Conservation (phyloP, 2,797 vertebrate species). For the Pachyuromys duprasi region DNA sequence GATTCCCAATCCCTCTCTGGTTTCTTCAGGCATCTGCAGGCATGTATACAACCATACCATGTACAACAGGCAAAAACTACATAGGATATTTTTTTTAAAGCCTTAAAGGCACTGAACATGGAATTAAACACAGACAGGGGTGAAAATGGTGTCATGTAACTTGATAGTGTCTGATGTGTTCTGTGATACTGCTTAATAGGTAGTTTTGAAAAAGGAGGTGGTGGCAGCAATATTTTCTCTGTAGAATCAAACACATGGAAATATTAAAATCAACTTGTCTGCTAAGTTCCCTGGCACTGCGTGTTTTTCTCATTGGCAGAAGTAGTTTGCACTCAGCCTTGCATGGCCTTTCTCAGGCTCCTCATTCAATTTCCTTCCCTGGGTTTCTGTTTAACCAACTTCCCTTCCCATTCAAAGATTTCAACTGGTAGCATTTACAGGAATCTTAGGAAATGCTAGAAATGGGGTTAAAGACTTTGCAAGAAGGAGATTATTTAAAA, state of each 20-base stretch:
- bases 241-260: background rate
- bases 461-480: slow-evolving; percentile 7
- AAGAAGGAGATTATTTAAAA: slow-evolving; percentile 35
- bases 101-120: background rate
- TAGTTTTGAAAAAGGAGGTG: slow-evolving; percentile 16
- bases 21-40: background rate
- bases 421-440: background rate
- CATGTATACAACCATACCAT: background rate
- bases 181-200: background rate
- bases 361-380: background rate
- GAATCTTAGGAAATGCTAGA: background rate
- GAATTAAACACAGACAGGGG: background rate
- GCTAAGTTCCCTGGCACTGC: background rate
- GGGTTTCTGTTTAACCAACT: background rate
- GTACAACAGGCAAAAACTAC: background rate
- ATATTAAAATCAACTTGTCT: background rate
- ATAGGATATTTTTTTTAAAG: no score
- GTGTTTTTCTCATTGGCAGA: background rate
- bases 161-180: background rate
- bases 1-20: background rate
- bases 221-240: background rate
- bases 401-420: background rate
- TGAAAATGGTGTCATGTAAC: background rate
- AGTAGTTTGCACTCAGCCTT: background rate
- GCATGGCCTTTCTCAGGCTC: background rate